phyloP scores from a whole-genome alignment of 2,888 invertebrate genomes.

The Apamea epomidion region DNA sequence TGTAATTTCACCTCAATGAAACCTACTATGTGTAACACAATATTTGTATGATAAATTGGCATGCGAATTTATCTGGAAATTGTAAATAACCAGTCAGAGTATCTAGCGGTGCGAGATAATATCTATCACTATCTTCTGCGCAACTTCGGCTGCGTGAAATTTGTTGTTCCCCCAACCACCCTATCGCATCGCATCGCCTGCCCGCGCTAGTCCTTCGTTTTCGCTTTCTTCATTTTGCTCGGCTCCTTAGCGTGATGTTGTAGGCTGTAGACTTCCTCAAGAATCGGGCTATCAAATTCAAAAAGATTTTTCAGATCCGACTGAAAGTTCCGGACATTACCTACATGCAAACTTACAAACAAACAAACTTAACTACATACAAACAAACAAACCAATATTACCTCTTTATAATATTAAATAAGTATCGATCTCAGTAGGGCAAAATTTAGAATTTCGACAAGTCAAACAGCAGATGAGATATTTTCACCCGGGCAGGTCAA shows the following conservation, averaged over 20 bases:
- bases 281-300: not conserved
- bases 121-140: constrained; percentile 2
- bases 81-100: constrained; percentile 18
- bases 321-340: not conserved
- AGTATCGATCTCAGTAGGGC: not conserved
- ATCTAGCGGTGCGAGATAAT: constrained; percentile 19
- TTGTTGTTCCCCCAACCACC: not conserved
- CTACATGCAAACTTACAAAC: not conserved
- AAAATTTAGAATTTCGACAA: not conserved
- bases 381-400: too few relatives aligned
- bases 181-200: not conserved
- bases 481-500: not conserved
- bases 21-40: not conserved
- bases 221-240: not conserved
- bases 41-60: not conserved
- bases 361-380: not conserved
- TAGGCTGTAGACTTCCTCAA: too few relatives aligned
- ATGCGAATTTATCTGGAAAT: constrained; percentile 10
- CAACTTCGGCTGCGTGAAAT: not conserved
- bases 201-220: not conserved
- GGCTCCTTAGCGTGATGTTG: too few relatives aligned
- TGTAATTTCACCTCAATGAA: constrained; percentile 6
- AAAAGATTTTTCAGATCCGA: too few relatives aligned
- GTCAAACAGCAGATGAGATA: not conserved
- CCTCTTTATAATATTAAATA: too few relatives aligned